Evolutionary conservation across 2,113 vertebrate species (phyloP).

Genomic region (Pachypanchax playfairii): DNA sequence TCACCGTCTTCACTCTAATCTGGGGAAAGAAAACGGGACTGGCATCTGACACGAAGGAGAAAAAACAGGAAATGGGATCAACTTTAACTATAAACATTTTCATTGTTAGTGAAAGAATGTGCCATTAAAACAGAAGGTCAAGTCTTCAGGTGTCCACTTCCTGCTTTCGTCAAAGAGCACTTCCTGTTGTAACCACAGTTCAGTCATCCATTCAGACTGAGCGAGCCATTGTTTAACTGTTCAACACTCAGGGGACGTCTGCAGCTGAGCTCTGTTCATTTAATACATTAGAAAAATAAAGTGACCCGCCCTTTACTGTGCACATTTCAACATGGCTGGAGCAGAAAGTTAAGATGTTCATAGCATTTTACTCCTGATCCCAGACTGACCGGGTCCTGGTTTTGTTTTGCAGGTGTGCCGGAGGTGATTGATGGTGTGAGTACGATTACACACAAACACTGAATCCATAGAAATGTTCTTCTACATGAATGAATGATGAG

Average conservation of each 20-base stretch:
- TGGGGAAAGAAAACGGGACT: conserved; percentile 20
- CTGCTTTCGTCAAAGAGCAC: conserved; percentile 62
- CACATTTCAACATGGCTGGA: too few relatives aligned
- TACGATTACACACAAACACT: conserved; percentile 24
- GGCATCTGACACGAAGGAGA: neutral
- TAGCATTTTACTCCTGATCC: too few relatives aligned
- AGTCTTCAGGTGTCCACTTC: conserved; percentile 71
- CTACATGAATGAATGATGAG: too few relatives aligned
- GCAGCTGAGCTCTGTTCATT: too few relatives aligned
- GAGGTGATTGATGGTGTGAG: conserved; percentile 68
- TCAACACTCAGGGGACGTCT: conserved; percentile 37
- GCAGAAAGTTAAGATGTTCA: too few relatives aligned
- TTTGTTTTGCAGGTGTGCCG: conserved; percentile 67
- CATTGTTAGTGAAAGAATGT: conserved; percentile 72
- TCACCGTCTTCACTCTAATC: conserved; percentile 13
- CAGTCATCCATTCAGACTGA: conserved; percentile 48
- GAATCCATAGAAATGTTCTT: too few relatives aligned
- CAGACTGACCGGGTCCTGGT: conserved; percentile 48
- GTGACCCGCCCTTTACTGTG: too few relatives aligned
- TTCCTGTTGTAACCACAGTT: conserved; percentile 74
- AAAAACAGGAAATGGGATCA: conserved; percentile 57
- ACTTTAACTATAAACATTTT: conserved; percentile 51
- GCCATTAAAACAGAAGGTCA: conserved; percentile 44
- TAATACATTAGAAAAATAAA: too few relatives aligned
- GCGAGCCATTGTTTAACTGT: conserved; percentile 63